Percentiles rank a stretch among this genome's conserved stretches.
phyloP scores from a whole-genome alignment of 2,797 vertebrate species.

The Thalassophryne amazonica region DNA sequence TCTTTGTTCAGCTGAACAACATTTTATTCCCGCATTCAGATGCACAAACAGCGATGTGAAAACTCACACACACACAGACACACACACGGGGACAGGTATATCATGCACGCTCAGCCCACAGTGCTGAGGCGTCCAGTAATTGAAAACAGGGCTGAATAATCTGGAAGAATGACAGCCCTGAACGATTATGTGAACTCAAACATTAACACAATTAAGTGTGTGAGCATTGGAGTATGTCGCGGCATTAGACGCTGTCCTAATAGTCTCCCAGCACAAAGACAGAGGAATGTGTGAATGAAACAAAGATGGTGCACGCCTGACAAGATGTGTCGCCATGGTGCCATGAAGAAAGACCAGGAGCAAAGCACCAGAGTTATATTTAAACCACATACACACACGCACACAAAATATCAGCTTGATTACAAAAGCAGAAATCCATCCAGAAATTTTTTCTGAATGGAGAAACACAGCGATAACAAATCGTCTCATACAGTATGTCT shows the following conservation, averaged over 20 bases:
- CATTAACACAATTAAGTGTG: conserved; percentile 80
- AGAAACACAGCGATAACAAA: conserved; percentile 36
- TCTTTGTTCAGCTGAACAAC: conserved; percentile 28
- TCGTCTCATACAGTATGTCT: conserved; percentile 29
- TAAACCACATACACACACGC: too few relatives aligned
- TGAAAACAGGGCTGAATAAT: conserved; percentile 80
- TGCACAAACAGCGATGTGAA: conserved; percentile 13
- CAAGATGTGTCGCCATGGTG: conserved; percentile 37
- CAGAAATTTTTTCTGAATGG: conserved; percentile 11
- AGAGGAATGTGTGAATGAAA: conserved; percentile 23
- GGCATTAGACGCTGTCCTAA: conserved; percentile 71
- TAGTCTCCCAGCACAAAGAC: conserved; percentile 61
- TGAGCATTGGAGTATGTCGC: conserved; percentile 68
- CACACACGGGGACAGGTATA: conserved; percentile 39
- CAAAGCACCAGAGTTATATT: conserved; percentile 18
- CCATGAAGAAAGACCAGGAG: conserved; percentile 44
- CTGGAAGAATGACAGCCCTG: conserved; percentile 73
- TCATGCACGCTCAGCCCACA: conserved; percentile 56
- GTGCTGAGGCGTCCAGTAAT: conserved; percentile 65
- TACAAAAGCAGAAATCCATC: conserved; percentile 32
- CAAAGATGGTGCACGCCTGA: conserved; percentile 27
- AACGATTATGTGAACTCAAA: conserved; percentile 81
- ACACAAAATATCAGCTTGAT: conserved; percentile 41
- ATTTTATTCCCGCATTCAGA: conserved; percentile 19
- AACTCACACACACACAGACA: conserved; percentile 1